Conservation (phyloP, 2,797 vertebrate genomes). For the Jordanella pulchra region DNA sequence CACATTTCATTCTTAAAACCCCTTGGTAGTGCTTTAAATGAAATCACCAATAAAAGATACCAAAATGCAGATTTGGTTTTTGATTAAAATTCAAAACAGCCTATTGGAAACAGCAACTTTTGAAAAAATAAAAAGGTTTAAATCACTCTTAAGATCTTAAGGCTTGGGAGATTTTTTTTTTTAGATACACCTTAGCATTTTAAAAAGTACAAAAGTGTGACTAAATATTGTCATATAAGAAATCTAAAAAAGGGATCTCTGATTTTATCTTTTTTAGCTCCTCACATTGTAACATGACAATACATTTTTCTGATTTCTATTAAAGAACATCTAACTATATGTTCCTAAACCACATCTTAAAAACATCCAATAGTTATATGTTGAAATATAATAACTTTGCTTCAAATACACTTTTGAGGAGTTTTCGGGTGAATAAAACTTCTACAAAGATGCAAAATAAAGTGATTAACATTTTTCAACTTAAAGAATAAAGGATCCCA, state of each 20-base stretch:
- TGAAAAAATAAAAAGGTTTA: not conserved
- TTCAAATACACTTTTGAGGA: no score
- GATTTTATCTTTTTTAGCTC: not conserved
- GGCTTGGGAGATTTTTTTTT: no score
- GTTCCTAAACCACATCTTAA: not conserved
- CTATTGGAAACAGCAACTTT: not conserved
- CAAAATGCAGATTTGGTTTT: not conserved
- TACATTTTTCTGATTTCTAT: not conserved
- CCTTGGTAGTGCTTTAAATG: not conserved
- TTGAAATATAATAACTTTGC: not conserved
- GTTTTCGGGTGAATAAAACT: no score
- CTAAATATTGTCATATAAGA: not conserved
- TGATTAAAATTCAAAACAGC: not conserved
- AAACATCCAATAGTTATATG: not conserved
- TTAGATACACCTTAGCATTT: no score
- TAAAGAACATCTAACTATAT: not conserved
- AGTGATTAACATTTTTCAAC: no score
- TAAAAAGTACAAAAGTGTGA: not conserved
- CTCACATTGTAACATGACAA: not conserved
- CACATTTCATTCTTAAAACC: not conserved
- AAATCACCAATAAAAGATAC: not conserved
- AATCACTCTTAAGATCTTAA: not conserved
- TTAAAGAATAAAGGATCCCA: no score
- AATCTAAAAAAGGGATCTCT: not conserved
- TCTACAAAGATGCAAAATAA: no score